phyloP scores from a whole-genome alignment of 2,113 vertebrate species.

The Perca flavescens region DNA sequence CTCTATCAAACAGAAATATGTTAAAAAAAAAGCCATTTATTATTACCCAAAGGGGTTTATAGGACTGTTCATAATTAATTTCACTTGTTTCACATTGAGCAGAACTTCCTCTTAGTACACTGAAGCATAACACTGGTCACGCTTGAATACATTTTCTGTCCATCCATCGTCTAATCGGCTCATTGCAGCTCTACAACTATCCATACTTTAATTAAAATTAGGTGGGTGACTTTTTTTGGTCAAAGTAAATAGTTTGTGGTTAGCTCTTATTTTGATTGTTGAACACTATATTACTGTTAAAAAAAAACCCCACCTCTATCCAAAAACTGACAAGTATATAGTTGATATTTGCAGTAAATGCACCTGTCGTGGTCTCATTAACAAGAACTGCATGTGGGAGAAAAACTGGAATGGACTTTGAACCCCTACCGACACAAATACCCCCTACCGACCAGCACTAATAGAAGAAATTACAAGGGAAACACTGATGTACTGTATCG shows the following conservation, averaged over 20 bases:
- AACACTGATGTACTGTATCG: slow-evolving; percentile 23
- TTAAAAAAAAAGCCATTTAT: no score
- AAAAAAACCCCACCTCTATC: not conserved
- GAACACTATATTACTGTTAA: not conserved
- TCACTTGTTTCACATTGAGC: not conserved
- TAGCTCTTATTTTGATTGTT: not conserved
- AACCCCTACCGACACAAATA: not conserved
- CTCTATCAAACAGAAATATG: slow-evolving; percentile 14
- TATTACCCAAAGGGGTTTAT: not conserved
- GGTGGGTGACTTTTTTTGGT: not conserved
- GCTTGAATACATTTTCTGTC: not conserved
- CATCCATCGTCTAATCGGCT: not conserved
- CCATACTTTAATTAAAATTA: not conserved
- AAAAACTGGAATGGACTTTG: slow-evolving; percentile 23
- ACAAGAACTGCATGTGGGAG: slow-evolving; percentile 15
- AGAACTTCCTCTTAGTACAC: slow-evolving; percentile 8
- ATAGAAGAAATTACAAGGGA: slow-evolving; percentile 12
- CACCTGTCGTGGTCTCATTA: not conserved
- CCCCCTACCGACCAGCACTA: not conserved
- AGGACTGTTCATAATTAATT: slow-evolving; percentile 4
- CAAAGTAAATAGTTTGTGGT: not conserved
- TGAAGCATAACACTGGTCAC: not conserved
- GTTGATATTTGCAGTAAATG: not conserved
- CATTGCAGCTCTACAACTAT: not conserved
- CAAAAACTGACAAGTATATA: not conserved